These are phyloP conservation scores for Ormyrus labotus DNA, from an alignment of 2,888 invertebrate species.

Conservation along the genomic window DNA sequence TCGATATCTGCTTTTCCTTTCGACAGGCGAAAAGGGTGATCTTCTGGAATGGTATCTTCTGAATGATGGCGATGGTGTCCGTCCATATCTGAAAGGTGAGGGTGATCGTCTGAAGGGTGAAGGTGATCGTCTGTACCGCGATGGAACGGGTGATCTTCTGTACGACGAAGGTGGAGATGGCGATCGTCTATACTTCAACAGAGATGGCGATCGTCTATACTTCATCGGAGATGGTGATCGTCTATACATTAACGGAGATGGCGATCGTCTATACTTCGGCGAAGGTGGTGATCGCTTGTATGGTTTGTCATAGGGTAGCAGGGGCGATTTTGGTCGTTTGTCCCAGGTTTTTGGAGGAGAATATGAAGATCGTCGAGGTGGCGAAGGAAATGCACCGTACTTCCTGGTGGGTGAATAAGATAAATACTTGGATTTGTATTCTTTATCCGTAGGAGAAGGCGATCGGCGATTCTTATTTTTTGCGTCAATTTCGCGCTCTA, in stretches of 20 bases:
- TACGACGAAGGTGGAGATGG: background rate
- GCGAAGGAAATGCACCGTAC: background rate
- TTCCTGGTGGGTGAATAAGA: background rate
- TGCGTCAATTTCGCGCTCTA: slow-evolving; percentile 15
- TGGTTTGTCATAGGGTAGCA: background rate
- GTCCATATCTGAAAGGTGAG: background rate
- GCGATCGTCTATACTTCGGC: slow-evolving; percentile 1
- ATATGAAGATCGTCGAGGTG: background rate
- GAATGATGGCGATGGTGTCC: background rate
- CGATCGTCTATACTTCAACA: background rate
- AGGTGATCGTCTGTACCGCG: background rate
- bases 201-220: background rate
- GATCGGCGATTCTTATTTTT: background rate
- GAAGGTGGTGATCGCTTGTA: background rate
- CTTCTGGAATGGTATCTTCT: background rate
- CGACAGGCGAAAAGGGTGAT: background rate
- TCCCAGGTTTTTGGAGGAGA: background rate
- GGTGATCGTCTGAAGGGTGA: background rate
- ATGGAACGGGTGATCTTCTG: background rate
- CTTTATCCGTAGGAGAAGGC: background rate
- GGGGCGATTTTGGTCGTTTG: too few species aligned
- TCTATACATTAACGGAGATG: background rate
- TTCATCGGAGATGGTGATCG: background rate
- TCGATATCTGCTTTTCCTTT: background rate
- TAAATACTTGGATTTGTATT: background rate